phyloP scores from a whole-genome alignment of 2,113 vertebrate genomes.

The Triplophysa siluroides region DNA sequence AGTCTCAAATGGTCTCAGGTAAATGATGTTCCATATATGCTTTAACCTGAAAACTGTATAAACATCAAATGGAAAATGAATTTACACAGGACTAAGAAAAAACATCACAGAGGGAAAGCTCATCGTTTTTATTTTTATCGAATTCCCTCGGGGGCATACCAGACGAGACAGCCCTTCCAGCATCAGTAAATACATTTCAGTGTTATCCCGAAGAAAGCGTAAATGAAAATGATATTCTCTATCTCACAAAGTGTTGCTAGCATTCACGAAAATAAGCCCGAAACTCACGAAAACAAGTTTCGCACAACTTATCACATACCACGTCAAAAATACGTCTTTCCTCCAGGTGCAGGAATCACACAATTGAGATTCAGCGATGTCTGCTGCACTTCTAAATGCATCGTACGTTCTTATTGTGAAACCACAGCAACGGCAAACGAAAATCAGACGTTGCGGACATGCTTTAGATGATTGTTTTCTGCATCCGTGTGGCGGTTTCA shows the following conservation, averaged over 20 bases:
- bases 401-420: conserved; percentile 17
- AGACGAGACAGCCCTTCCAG: conserved; percentile 58
- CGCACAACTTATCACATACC: not conserved
- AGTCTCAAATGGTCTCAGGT: too few relatives aligned
- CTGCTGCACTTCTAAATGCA: not conserved
- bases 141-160: conserved; percentile 60
- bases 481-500: conserved; percentile 2
- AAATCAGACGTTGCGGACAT: conserved; percentile 7
- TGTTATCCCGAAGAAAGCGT: conserved; percentile 47
- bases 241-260: conserved; percentile 1
- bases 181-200: conserved; percentile 59
- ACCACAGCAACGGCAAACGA: conserved; percentile 21
- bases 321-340: not conserved
- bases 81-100: too few relatives aligned
- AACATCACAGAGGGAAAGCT: too few relatives aligned
- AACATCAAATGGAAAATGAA: too few relatives aligned
- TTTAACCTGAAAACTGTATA: too few relatives aligned
- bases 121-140: conserved; percentile 17
- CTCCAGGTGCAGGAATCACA: conserved; percentile 5
- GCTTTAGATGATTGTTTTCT: conserved; percentile 21
- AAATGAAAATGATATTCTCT: conserved; percentile 13
- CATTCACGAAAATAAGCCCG: not conserved
- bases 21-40: too few relatives aligned
- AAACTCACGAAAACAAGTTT: conserved; percentile 10
- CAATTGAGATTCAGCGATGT: conserved; percentile 23